phyloP scores from a whole-genome alignment of 2,113 vertebrate species.

The Tympanuchus pallidicinctus region DNA sequence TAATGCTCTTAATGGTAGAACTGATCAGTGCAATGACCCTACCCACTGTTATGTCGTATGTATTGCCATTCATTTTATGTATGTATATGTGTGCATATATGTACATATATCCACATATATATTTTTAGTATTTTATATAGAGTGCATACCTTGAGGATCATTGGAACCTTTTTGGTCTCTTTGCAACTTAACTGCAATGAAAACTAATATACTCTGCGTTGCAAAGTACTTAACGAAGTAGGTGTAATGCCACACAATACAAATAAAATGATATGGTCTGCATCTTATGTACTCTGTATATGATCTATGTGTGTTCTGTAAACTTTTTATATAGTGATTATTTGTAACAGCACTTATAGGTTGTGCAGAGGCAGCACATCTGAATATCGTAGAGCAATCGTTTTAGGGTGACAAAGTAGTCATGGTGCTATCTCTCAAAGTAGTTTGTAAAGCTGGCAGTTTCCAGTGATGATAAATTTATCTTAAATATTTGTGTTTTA shows the following conservation, averaged over 20 bases:
- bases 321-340: slow-evolving; percentile 59
- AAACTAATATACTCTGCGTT: slow-evolving; percentile 29
- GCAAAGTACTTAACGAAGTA: slow-evolving; percentile 23
- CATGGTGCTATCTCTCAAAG: neutral
- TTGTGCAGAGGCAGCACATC: slow-evolving; percentile 40
- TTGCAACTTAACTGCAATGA: slow-evolving; percentile 10
- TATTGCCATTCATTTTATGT: slow-evolving; percentile 75
- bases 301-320: slow-evolving; percentile 77
- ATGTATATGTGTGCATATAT: slow-evolving; percentile 78
- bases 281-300: slow-evolving; percentile 82
- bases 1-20: slow-evolving; percentile 43
- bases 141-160: slow-evolving; percentile 82
- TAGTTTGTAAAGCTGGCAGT: slow-evolving; percentile 25
- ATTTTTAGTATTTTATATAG: slow-evolving; percentile 76
- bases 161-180: slow-evolving; percentile 52
- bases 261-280: slow-evolving; percentile 55
- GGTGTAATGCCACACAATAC: neutral
- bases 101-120: slow-evolving; percentile 77
- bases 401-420: neutral
- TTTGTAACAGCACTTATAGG: slow-evolving; percentile 51
- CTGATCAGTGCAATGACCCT: slow-evolving; percentile 37
- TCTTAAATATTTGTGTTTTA: slow-evolving; percentile 16
- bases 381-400: neutral
- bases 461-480: neutral
- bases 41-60: slow-evolving; percentile 73